Evolutionary conservation across 2,888 invertebrate species (phyloP), one percentile per base, ranked within the genome.

Genomic region (Colostygia pectinataria): DNA sequence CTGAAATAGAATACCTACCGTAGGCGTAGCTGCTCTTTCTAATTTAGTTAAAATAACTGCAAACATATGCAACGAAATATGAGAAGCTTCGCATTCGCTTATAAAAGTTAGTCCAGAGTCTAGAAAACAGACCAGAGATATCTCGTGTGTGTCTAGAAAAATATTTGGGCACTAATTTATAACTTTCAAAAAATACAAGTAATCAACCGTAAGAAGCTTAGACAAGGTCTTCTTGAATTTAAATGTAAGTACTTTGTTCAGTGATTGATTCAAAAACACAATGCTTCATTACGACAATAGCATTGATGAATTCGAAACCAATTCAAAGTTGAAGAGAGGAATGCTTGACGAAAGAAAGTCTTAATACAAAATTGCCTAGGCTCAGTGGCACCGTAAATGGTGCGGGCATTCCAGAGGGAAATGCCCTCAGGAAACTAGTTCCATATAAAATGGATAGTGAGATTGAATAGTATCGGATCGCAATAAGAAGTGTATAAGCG

Each of bases 391-490:
- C 51, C 55, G 73, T 66, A 76, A 76, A 77, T 68, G 68, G 66
- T 58, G 55, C 58, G 59, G 65, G 63, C 56, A 63, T 61, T 60
- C 55, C 59, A 63, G 61, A 68, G 71, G 76, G 71, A 70, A 74
- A 73, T 77, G 75, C 71, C 76, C 82, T 66, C 79, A 79, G 83
- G 80, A 80, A 84, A 83, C 84, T 80, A 80, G 84, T 85, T 84
- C 74, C 77, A 80, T 81, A 85, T 77, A 83, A 80, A 85, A 79
- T 74, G 77, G 83, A 84, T 80, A 80, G 78, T 76, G 71, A 80
- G 79, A 87, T 83, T 85, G 80, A 85, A 86, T 85, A 78, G 80
- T 77, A 82, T 78, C 72, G 80, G 79, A 75, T 77, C 61, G 81
- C 80, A 87, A 85, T 78, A 82, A 86, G 81, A 83, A 77, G 64